A percentile compares a stretch with the other conserved stretches of the same genome.
These are phyloP conservation scores for Oxyura jamaicensis DNA, from an alignment of 2,113 vertebrate genomes.

Conservation along the genomic window DNA sequence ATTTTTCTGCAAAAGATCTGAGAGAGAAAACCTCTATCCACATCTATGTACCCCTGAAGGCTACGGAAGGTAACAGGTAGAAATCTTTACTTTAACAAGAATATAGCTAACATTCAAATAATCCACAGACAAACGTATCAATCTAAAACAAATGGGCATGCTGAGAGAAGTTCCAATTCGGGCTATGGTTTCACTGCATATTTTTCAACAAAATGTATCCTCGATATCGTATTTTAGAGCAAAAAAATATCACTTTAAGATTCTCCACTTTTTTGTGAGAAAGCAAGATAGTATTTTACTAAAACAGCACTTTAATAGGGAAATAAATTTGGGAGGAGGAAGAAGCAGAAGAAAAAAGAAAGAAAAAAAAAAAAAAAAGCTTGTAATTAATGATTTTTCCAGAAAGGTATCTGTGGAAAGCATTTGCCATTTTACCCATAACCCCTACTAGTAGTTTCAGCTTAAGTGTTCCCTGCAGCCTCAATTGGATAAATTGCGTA, in stretches of 20 bases:
- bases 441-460: neutral
- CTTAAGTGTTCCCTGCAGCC: constrained; percentile 9
- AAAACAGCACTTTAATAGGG: neutral
- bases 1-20: neutral
- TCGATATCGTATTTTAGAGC: neutral
- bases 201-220: neutral
- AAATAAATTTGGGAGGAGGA: neutral
- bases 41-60: neutral
- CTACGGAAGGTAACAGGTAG: neutral
- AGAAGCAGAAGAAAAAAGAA: neutral
- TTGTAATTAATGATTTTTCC: neutral
- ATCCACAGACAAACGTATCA: neutral
- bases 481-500: neutral
- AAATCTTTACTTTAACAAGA: neutral
- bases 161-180: neutral
- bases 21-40: neutral
- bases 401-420: neutral
- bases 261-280: neutral
- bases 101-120: neutral
- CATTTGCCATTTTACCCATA: neutral
- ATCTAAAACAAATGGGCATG: neutral
- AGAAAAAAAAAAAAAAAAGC: neutral
- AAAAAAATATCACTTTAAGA: neutral
- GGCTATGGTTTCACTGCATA: neutral
- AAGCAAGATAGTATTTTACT: neutral